Evolutionary conservation across 2,888 invertebrate genomes (phyloP), one percentile per base, ranked within the genome.

Genomic region (Xiphydria camelus): DNA sequence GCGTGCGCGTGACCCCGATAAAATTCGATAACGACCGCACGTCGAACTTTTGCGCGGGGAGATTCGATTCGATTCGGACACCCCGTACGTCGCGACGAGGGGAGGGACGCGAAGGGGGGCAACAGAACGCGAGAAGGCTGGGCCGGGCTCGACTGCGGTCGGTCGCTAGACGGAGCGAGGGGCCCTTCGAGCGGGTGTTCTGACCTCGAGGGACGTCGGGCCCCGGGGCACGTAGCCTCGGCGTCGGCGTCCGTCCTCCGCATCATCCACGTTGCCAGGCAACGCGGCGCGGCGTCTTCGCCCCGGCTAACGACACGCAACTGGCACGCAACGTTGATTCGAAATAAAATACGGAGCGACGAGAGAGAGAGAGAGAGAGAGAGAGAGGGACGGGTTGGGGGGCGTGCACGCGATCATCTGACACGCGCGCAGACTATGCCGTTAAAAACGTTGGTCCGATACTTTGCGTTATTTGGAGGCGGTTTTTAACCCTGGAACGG

Each of bases 151-250:
- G 45, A 41, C 12, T 21, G 35, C 39, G 31, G 34, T 12, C 4
- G 26, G 18, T 9, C 31, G 12, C 38, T 26, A 42, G 31, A 22
- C 58, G 61, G 58, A 58, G 59, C 50, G n/a, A 61, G 59, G 64
- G 55, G 62, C 63, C 64, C 66, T 66, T 26, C 10, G 26, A 26
- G 12, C 9, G 26, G 65, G 66, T 66, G 64, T 66, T 67, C 63
- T 66, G 70, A 69, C 68, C 69, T 67, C 70, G 62, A 60, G 58
- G 55, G 56, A 60, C 56, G 57, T 53, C 60, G 57, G 56, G 57
- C 46, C 53, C 54, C 53, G 57, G 54, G 58, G 62, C 58, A 58
- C 57, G 53, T 48, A 60, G 57, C 55, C 53, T 54, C 17, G 18
- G 25, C 4, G 15, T 25, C 46, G 40, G 48, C 45, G 48, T 45